Base-by-base conservation (phyloP, 2,888 invertebrate species). In the Nezara viridula region DNA sequence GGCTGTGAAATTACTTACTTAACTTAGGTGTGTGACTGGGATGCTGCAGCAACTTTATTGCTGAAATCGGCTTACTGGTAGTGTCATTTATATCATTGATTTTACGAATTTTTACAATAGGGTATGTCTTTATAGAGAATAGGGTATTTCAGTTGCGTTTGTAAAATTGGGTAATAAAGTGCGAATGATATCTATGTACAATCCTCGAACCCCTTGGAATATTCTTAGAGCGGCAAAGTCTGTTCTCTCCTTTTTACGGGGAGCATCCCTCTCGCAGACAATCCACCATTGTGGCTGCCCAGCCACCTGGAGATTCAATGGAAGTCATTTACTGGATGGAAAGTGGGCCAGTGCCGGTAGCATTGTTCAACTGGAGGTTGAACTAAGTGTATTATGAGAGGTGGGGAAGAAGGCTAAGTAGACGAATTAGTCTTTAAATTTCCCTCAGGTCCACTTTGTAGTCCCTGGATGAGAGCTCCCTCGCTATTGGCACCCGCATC, bases 371-470 rank as follows among this genome's bases (percentile, higher is more conserved):
- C 77, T 40, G 40, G 1, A 77, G 77, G 37, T 77, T 77, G 21
- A 77, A 77, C 37, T 77, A 77, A 77, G 77, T 77, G 77, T 77
- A 77, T 77, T 77, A 77, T 40, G 77, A 77, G 77, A 77, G 77
- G 77, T 77, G 77, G 77, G 77, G 77, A 77, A 77, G 77, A 40
- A 77, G 77, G 37, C 87, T 87, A 87, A 87, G 66, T 87, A 87
- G 87, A 87, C 87, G 87, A 87, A 87, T 87, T 87, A 87, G 87
- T 87, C 87, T 87, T 87, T 87, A 87, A 87, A 87, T 87, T 87
- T 87, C 87, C 87, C 87, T 40, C 44, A 87, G 87, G 87, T 87
- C 87, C 87, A 87, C 87, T 87, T 87, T 87, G 87, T 87, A 87
- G 60, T 66, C 87, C 40, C 66, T 40, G 55, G 55, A 60, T 55